Base-by-base conservation (phyloP, 2,888 invertebrate genomes). In the Zhuqinia jingwanae region DNA sequence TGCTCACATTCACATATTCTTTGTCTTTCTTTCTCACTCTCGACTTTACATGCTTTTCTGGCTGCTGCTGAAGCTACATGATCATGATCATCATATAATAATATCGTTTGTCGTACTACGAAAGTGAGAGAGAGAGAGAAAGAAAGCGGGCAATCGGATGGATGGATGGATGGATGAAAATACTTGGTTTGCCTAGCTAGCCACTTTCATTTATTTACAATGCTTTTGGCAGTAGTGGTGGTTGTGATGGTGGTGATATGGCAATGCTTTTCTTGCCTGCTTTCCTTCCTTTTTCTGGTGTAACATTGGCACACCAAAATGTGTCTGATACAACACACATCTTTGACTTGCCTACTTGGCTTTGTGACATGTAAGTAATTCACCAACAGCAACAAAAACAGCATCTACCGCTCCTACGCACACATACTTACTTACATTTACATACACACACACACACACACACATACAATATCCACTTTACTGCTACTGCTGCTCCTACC, bases 121-220 rank as follows among this genome's bases (percentile, higher is more conserved):
- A n/a, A n/a, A n/a, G n/a, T n/a, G n/a, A n/a, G n/a, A n/a, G n/a
- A n/a, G n/a, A n/a, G n/a, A n/a, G n/a, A 25, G 20, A 53, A 77
- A 77, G 53, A 78, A 77, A 85, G 63, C 45, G 78, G 70, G 68
- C 78, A 85, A 85, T 85, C 68, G 85, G 68, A 84, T 56, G 77
- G 65, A 84, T 56, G 85, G 68, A 84, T 56, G 77, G 65, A 84
- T 53, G 58, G 85, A 82, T 82, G 82, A 73, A 78, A 85, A 85
- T 68, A 22, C 36, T 45, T 53, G 84, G 78, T 56, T 68, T 15
- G 70, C 85, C 47, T 73, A 60, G 68, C 77, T 47, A 68, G 70
- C 70, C 85, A 77, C 76, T 78, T 68, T 85, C 85, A 85, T 85
- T 85, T 85, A 78, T 85, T 78, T 85, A 78, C 85, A 78, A 70